Evolutionary conservation across 1,140 invertebrate genomes (phyloP).

Genomic region (Zaprionus tsacasi): DNA sequence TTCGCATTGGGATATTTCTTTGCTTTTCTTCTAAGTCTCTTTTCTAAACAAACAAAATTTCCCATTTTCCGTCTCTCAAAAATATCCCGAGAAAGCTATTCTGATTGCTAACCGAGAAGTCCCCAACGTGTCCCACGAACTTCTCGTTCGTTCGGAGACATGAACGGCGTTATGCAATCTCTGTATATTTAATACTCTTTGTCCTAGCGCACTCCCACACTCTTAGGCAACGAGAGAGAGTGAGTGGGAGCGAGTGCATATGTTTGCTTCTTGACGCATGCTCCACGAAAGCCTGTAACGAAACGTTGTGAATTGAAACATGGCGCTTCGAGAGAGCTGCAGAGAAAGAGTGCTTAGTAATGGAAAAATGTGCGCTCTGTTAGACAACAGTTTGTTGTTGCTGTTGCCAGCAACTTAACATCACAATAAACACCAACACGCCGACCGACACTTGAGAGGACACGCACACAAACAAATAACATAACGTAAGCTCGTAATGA

Average conservation of each 20-base stretch:
- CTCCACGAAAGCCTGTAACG: slow-evolving; percentile 36
- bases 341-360: slow-evolving; percentile 7
- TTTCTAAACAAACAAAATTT: too few species aligned
- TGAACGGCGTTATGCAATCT: too few species aligned
- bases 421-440: slow-evolving; percentile 70
- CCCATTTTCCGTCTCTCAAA: too few species aligned
- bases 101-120: too few species aligned
- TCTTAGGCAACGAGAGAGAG: slow-evolving; percentile 2
- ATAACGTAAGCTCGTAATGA: slow-evolving; percentile 68
- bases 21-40: too few species aligned
- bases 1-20: too few species aligned
- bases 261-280: slow-evolving; percentile 14
- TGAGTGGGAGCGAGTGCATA: background rate
- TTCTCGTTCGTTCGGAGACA: too few species aligned
- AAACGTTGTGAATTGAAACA: slow-evolving; percentile 31
- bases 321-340: slow-evolving; percentile 24
- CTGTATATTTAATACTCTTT: too few species aligned
- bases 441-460: slow-evolving; percentile 65
- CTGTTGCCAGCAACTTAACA: slow-evolving; percentile 61
- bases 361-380: slow-evolving; percentile 37
- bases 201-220: background rate
- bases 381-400: slow-evolving; percentile 69
- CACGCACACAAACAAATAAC: slow-evolving; percentile 11
- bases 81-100: too few species aligned
- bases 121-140: too few species aligned